Conservation (phyloP, 2,797 vertebrate genomes). For the Cynopterus sphinx region DNA sequence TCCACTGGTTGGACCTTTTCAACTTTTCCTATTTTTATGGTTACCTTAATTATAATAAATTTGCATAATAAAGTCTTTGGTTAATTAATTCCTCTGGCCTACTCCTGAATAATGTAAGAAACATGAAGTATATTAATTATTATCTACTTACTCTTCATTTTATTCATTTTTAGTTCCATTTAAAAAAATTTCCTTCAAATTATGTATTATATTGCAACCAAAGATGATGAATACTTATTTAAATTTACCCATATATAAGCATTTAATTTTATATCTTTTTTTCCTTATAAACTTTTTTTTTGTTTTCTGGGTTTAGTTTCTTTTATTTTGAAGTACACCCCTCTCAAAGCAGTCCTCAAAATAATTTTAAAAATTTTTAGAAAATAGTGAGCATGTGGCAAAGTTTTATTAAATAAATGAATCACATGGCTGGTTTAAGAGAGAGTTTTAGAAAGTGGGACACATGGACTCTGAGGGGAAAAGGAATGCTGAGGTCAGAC, state of each 20-base stretch:
- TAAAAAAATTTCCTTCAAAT: not conserved
- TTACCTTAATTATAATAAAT: not conserved
- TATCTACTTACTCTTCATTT: not conserved
- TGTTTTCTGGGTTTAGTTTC: not conserved
- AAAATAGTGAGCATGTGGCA: not conserved
- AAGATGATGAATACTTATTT: not conserved
- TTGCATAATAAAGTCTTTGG: not conserved
- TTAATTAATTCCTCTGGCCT: not conserved
- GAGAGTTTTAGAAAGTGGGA: not conserved
- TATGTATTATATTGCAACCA: not conserved
- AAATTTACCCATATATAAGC: not conserved
- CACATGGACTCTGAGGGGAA: not conserved
- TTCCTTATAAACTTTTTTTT: not conserved
- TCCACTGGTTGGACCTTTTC: not conserved
- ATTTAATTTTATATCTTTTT: not conserved
- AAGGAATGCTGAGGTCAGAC: not conserved
- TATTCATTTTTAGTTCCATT: not conserved
- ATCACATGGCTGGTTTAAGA: not conserved
- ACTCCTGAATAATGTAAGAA: not conserved
- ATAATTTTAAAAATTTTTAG: not conserved
- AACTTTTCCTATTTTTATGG: not conserved
- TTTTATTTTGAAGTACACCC: not conserved
- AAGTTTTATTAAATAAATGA: not conserved
- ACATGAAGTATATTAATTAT: not conserved
- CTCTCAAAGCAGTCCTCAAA: not conserved